Base-by-base conservation (phyloP, 2,797 vertebrate genomes). In the Crocidura indochinensis region DNA sequence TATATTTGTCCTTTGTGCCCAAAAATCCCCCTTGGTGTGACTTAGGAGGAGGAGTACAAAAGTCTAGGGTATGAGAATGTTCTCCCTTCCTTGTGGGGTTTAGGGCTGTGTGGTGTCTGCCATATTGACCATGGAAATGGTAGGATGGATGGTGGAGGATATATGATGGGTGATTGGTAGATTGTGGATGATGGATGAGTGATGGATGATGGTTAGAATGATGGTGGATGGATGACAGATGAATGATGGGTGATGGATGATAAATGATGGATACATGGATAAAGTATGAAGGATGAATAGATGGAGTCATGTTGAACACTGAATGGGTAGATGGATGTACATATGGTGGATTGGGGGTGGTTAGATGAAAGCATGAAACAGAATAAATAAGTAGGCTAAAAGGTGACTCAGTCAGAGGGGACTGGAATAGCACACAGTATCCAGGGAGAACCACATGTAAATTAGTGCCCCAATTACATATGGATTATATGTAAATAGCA, bases 171-270 rank as follows among this genome's bases (percentile, higher is more conserved):
- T 24, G 31, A 56, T 56, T 14, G 17, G 10, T 24, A 67, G 31
- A 53, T 6, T 38, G 38, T 38, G 11, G 4, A 53, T 46, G 8
- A 10, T 10, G 51, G 51, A 51, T 51, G 51, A 51, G 14, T 10
- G 44, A 19, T 22, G 27, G 51, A 56, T 56, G 15, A 17, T 14
- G 53, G 46, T 17, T 3, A 0, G 2, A 44, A 5, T 8, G 11
- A 10, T 4, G 65, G n/a, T 14, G 14, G n/a, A n/a, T 27, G 65
- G 14, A 46, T 15, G n/a, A 11, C 14, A 10, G 10, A 1, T 12
- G 2, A 2, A 1, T 64, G 68, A n/a, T 12, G 4, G 24, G 6
- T 15, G 9, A 73, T 7, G 0, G 10, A 27, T 0, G 3, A 19
- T 71, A 38, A 38, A 38, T 38, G 38, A 38, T 38, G 38, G 38